Evolutionary conservation across 2,888 invertebrate species (phyloP).

Genomic region (Caenorhabditis wallacei): DNA sequence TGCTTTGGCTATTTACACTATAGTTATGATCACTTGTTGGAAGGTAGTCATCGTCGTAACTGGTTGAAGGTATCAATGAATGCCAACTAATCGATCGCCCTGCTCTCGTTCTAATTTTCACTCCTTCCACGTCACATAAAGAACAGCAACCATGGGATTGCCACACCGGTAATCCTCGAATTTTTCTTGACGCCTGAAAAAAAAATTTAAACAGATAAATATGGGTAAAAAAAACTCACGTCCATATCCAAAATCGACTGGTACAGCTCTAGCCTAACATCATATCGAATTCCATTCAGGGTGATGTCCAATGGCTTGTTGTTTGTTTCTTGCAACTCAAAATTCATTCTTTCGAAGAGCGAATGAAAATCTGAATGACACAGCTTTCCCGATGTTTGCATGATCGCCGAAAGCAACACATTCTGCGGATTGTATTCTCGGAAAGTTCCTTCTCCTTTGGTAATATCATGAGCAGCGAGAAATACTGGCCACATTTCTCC

Average conservation of each 20-base stretch:
- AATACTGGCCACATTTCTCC: slow-evolving; percentile 19
- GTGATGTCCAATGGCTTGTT: not conserved
- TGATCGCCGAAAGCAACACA: not conserved
- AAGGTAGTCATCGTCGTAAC: not conserved
- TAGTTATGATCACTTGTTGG: not conserved
- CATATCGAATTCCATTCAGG: not conserved
- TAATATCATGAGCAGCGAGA: slow-evolving; percentile 1
- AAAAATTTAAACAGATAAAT: not conserved
- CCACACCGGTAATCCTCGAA: slow-evolving; percentile 1
- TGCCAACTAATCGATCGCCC: not conserved
- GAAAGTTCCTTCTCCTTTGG: not conserved
- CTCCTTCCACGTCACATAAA: not conserved
- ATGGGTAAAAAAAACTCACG: not conserved
- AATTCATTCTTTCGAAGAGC: not conserved
- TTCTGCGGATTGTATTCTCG: not conserved
- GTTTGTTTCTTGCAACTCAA: not conserved
- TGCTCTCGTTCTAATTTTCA: not conserved
- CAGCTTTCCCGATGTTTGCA: not conserved
- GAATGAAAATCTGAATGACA: not conserved
- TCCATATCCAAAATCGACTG: slow-evolving; percentile 4
- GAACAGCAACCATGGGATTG: not conserved
- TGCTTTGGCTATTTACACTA: too few species aligned
- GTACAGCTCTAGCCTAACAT: not conserved
- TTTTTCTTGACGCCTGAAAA: slow-evolving; percentile 1
- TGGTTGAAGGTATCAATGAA: too few species aligned